A percentile compares a stretch with the other conserved stretches of the same genome.
Evolutionary conservation across 1,140 invertebrate species (phyloP).

Genomic region (Ips nitidus): DNA sequence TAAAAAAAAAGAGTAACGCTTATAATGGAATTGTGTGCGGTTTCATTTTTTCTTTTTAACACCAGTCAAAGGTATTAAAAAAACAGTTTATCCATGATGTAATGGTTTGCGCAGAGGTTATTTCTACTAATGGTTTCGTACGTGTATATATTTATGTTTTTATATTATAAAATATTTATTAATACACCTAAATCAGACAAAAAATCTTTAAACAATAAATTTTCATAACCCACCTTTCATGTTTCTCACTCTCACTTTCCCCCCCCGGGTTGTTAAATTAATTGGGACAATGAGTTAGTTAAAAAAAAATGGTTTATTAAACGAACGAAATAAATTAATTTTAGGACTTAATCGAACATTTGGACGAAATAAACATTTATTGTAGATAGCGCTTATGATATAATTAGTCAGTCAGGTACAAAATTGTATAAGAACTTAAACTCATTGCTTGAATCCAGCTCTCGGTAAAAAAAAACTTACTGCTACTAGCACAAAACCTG

Average conservation of each 20-base stretch:
- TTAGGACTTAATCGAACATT: slow-evolving; percentile 24
- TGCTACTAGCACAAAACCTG: slow-evolving; percentile 3
- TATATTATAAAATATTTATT: slow-evolving; percentile 53
- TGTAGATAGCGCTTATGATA: slow-evolving; percentile 13
- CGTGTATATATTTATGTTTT: slow-evolving; percentile 53
- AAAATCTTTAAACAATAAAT: slow-evolving; percentile 47
- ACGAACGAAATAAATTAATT: slow-evolving; percentile 4
- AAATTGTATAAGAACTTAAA: slow-evolving; percentile 1
- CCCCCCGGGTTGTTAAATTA: not conserved
- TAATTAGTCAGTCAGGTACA: slow-evolving; percentile 35
- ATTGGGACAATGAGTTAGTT: not conserved
- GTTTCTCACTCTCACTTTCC: slow-evolving; percentile 9
- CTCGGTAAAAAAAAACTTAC: slow-evolving; percentile 4
- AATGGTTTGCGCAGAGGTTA: not conserved
- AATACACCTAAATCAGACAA: slow-evolving; percentile 47
- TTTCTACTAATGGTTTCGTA: slow-evolving; percentile 48
- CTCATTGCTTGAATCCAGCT: not conserved
- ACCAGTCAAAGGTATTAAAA: too few relatives aligned
- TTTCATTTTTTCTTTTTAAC: too few relatives aligned
- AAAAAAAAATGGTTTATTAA: slow-evolving; percentile 4
- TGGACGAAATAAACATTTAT: slow-evolving; percentile 39
- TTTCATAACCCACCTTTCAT: slow-evolving; percentile 43
- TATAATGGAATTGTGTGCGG: too few relatives aligned
- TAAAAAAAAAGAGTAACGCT: too few relatives aligned
- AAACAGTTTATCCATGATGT: too few relatives aligned